Conservation (phyloP, 2,113 vertebrate genomes). For the Circaetus cinerascens region DNA sequence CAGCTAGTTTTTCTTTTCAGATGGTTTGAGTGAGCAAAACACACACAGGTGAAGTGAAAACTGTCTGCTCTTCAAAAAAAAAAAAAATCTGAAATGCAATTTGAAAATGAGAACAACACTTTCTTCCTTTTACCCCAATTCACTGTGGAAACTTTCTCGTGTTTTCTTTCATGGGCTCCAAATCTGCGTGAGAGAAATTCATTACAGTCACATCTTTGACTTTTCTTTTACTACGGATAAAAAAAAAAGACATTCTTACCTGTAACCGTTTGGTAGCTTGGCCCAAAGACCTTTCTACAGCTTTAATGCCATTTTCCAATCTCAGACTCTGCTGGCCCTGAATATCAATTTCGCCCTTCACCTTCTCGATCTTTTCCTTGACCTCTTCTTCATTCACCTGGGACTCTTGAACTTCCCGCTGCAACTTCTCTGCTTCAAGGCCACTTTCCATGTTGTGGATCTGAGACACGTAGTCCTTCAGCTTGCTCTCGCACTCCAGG, state of each 20-base stretch:
- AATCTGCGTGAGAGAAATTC: neutral
- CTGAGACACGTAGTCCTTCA: conserved; percentile 83
- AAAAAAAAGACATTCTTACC: conserved; percentile 69
- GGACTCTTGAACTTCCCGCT: conserved; percentile 82
- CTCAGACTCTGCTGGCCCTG: conserved; percentile 91
- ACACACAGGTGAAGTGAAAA: neutral
- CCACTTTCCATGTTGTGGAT: conserved; percentile 87
- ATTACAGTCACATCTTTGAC: neutral
- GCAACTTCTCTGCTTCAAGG: conserved; percentile 88
- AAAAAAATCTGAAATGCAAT: neutral
- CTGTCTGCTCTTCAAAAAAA: neutral
- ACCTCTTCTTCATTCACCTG: conserved; percentile 90
- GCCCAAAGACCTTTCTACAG: conserved; percentile 89
- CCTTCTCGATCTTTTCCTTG: conserved; percentile 85
- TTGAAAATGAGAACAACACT: neutral
- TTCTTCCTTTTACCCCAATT: neutral
- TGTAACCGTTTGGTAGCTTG: conserved; percentile 89
- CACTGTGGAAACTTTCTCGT: neutral
- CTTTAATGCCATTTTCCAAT: conserved; percentile 91
- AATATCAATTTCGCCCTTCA: conserved; percentile 86
- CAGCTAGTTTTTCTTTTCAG: neutral
- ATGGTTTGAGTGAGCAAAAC: neutral
- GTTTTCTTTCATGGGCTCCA: neutral
- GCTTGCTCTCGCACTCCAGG: conserved; percentile 83
- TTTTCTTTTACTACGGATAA: neutral